Evolutionary conservation across 2,113 vertebrate genomes (phyloP).

Genomic region (Ascaphus truei): DNA sequence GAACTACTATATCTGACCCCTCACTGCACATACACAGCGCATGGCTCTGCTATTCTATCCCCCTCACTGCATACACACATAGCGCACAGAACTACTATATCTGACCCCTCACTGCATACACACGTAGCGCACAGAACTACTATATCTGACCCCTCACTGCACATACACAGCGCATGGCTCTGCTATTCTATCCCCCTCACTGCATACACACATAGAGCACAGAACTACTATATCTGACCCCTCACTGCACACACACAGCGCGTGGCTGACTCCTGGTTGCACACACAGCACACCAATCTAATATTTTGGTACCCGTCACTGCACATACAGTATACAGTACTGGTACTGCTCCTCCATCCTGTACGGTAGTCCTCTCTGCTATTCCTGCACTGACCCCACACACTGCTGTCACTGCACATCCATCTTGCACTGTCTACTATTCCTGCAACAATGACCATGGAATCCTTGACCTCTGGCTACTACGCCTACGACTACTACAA

Average conservation of each 20-base stretch:
- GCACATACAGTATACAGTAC: no score
- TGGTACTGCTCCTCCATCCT: no score
- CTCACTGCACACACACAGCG: no score
- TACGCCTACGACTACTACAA: not conserved
- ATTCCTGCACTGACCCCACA: not conserved
- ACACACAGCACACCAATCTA: not conserved
- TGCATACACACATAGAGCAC: no score
- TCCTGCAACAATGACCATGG: conserved; percentile 17
- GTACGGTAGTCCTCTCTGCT: no score
- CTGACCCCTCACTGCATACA: no score
- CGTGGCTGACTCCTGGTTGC: not conserved
- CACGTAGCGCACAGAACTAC: no score
- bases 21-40: not conserved
- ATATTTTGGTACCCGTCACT: not conserved
- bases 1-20: not conserved
- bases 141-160: not conserved
- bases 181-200: not conserved
- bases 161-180: not conserved
- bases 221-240: no score
- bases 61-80: no score
- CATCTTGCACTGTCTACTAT: not conserved
- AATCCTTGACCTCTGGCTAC: conserved; percentile 24
- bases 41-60: not conserved
- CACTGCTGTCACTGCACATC: not conserved
- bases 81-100: no score